These are phyloP conservation scores for Coracopsis vasa DNA, from an alignment of 2,113 vertebrate genomes.

Conservation along the genomic window DNA sequence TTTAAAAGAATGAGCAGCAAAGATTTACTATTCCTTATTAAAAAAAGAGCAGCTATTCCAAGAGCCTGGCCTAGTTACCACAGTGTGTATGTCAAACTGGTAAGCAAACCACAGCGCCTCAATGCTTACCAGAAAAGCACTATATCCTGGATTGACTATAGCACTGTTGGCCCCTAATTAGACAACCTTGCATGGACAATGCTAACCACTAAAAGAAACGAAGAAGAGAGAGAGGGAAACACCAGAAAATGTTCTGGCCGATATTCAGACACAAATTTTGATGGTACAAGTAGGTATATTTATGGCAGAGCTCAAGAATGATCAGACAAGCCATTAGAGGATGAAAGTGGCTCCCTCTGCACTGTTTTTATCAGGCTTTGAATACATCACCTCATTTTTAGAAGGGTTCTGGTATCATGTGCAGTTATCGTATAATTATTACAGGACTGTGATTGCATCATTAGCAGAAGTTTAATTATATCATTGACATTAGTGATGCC, in stretches of 20 bases:
- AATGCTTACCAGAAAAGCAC: not conserved
- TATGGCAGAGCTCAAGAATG: slow-evolving; percentile 23
- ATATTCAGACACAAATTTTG: slow-evolving; percentile 5
- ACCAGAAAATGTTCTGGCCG: not conserved
- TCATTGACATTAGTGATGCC: slow-evolving; percentile 65
- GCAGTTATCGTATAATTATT: slow-evolving; percentile 45
- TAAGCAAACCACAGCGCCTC: not conserved
- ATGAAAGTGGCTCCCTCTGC: not conserved
- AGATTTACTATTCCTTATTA: not conserved
- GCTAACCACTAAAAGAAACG: not conserved
- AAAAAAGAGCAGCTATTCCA: not conserved
- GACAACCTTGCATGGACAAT: not conserved
- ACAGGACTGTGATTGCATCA: slow-evolving; percentile 41
- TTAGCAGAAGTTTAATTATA: slow-evolving; percentile 65
- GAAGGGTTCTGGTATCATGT: slow-evolving; percentile 49
- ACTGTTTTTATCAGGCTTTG: slow-evolving; percentile 36
- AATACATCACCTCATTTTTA: slow-evolving; percentile 53
- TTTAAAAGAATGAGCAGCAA: not conserved
- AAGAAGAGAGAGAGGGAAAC: not conserved
- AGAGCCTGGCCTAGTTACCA: not conserved
- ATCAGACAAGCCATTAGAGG: slow-evolving; percentile 9
- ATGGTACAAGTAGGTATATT: not conserved
- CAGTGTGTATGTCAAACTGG: not conserved
- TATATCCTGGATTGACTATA: not conserved
- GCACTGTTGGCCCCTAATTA: not conserved